Base-by-base conservation (phyloP, 2,797 vertebrate species). In the Thaleichthys pacificus region DNA sequence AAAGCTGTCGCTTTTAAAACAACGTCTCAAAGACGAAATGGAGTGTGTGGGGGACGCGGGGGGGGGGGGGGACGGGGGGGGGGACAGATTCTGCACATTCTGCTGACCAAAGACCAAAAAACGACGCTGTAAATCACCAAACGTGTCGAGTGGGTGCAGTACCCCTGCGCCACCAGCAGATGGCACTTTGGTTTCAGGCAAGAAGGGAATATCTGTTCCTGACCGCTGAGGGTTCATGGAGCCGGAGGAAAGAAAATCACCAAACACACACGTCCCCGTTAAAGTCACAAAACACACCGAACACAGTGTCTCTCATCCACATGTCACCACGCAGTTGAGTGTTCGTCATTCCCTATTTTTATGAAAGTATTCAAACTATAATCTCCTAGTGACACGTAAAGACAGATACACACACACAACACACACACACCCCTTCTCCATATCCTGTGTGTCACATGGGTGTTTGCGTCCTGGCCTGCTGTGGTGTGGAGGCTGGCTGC, bases 101-200 rank as follows among this genome's bases (percentile, higher is more conserved):
- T 80, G 76, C 79, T 75, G 51, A 66, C n/a, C n/a, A n/a, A 24
- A 71, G 72, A 79, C 83, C 71, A 77, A 35, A 77, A 35, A 24
- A 24, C 68, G 76, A 51, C 69, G 82, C 73, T 49, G 74, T 81
- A 19, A 86, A 86, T 79, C 82, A 77, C 76, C 78, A 81, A 82
- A 85, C 76, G 79, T 84, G 76, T 82, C 63, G 75, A 21, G 28
- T 7, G 9, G 0, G 49, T 81, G 90, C 86, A 92, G 84, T 87
- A 72, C 82, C 54, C 0, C 0, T 0, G 15, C 56, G 24, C 11
- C 3, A 73, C 91, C 93, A 93, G 90, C 15, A 94, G 93, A 89
- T 93, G 93, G 93, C 93, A 93, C 89, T 93, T 92, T 93, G 82
- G 92, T 85, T 91, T 89, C 91, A 90, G 89, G 61, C 0, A 77